Percentiles rank a stretch among this genome's conserved stretches.
These are phyloP conservation scores for Eumaeus atala DNA, from an alignment of 1,140 invertebrate genomes.

Conservation along the genomic window DNA sequence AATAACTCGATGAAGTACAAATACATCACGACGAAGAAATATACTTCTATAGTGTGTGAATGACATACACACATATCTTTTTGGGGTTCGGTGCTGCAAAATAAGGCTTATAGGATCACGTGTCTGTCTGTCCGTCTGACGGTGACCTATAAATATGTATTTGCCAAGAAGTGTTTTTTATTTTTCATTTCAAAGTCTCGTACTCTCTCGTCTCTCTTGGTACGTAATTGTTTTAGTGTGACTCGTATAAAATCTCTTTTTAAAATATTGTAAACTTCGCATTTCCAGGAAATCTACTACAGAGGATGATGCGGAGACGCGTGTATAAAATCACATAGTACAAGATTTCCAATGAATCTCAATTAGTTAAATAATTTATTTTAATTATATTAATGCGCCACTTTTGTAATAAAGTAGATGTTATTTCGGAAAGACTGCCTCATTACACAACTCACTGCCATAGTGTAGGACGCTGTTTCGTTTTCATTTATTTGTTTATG, in stretches of 20 bases:
- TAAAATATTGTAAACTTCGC: background rate
- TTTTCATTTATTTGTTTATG: conserved; percentile 41
- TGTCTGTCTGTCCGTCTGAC: too few relatives aligned
- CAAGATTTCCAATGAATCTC: conserved; percentile 73
- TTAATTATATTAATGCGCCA: conserved; percentile 35
- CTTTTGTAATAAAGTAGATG: conserved; percentile 31
- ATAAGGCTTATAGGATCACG: too few relatives aligned
- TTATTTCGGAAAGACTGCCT: conserved; percentile 58
- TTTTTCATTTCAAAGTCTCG: too few relatives aligned
- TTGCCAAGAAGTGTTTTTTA: too few relatives aligned
- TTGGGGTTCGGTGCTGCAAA: background rate
- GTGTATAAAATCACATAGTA: conserved; percentile 64
- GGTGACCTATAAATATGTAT: too few relatives aligned
- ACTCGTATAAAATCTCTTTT: background rate
- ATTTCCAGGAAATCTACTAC: conserved; percentile 71
- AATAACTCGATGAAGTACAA: too few relatives aligned
- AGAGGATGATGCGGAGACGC: conserved; percentile 72
- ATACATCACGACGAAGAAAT: too few relatives aligned
- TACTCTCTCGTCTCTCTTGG: too few relatives aligned
- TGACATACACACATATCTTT: too few relatives aligned
- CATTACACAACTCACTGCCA: conserved; percentile 59
- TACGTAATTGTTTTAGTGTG: background rate
- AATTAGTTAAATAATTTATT: conserved; percentile 60
- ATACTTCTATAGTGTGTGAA: too few relatives aligned
- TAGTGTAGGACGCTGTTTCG: conserved; percentile 52